Evolutionary conservation across 2,113 vertebrate species (phyloP), one percentile per base, ranked within the genome.

Genomic region (Bufo gargarizans): DNA sequence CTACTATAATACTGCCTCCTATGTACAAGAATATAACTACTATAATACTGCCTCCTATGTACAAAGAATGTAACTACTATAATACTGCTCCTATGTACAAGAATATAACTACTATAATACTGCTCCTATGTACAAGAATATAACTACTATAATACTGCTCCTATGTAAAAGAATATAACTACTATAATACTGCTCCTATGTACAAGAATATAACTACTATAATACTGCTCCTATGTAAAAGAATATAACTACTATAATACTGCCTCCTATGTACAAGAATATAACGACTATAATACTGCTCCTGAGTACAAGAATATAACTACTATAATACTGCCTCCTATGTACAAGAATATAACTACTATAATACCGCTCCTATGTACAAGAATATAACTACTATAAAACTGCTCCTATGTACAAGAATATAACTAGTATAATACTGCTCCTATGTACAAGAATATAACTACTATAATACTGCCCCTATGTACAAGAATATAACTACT

Each of bases 91-190:
- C 65, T 69, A 69, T 69, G 7, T 69, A 69, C 20, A 69, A 22
- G 65, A 22, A 69, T 69, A 69, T 69, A 69, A 69, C 65, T 69
- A 69, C 65, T 69, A 69, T 69, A 69, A 69, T 69, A 69, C 65
- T 69, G 65, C 65, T 7, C 20, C 65, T 69, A 69, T 69, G 7
- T 69, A 69, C 20, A 69, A 22, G 65, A 22, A 69, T 69, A 69
- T 74, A 74, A 47, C 71, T 74, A 74, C 12, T 74, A 74, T 74
- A 74, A 74, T 74, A 74, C 71, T 74, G 71, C 43, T 11, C 71
- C 71, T 47, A 74, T 74, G 13, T 74, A 74, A 4, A 74, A 17
- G 71, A 47, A 74, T 74, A 74, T 74, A 74, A 74, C 71, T 74
- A 74, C 71, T 47, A 74, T 74, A 74, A 74, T 74, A 74, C 43